Percentiles rank a stretch among this genome's conserved stretches.
Evolutionary conservation across 2,113 vertebrate species (phyloP).

Genomic region (Etheostoma cragini): DNA sequence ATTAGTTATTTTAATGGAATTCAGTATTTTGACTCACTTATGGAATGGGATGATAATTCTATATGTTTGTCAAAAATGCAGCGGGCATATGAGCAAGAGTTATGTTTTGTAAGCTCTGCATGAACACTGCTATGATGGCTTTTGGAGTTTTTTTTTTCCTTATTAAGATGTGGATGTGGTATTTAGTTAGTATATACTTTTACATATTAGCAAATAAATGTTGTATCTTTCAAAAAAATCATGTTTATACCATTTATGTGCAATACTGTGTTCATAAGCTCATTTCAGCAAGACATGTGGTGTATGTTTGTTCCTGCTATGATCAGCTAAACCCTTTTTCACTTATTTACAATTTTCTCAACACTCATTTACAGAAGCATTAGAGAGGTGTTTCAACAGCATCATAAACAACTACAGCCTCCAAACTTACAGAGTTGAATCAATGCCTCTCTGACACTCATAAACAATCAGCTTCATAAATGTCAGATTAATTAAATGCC

Average conservation of each 20-base stretch:
- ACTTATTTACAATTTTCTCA: neutral
- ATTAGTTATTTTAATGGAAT: conserved; percentile 17
- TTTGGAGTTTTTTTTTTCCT: neutral
- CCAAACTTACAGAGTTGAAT: neutral
- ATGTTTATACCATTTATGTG: neutral
- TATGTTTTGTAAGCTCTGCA: neutral
- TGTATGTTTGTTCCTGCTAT: neutral
- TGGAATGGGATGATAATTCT: neutral
- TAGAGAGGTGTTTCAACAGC: neutral
- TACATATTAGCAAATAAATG: neutral
- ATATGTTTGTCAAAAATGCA: neutral
- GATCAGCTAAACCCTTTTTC: neutral
- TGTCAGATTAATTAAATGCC: conserved; percentile 25
- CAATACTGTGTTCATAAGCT: neutral
- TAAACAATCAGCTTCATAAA: conserved; percentile 11
- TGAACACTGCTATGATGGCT: neutral
- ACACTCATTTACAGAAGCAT: neutral
- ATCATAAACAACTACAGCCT: neutral
- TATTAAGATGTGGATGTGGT: neutral
- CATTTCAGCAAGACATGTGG: neutral
- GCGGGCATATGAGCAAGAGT: neutral
- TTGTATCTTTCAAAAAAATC: neutral
- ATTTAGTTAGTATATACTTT: neutral
- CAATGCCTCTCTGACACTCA: conserved; percentile 6
- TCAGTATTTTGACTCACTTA: neutral